Evolutionary conservation across 2,113 vertebrate genomes (phyloP), one percentile per base, ranked within the genome.

Genomic region (Elephas maximus): DNA sequence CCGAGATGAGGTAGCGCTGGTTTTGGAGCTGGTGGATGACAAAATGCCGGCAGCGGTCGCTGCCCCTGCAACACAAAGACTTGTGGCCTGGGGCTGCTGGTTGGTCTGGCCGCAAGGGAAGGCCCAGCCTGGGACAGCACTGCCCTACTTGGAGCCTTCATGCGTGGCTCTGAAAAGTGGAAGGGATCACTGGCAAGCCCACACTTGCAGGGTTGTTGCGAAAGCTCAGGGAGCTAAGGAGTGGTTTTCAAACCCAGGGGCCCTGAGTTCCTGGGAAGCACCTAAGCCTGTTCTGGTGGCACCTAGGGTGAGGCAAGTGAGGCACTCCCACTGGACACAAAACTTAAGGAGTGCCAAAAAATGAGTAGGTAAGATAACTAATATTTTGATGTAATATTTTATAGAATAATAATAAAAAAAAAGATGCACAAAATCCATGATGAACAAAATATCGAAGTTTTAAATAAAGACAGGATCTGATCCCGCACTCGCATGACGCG

Each of bases 41-140:
- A 94, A 99, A 99, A 95, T 99, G 99, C 15, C 99, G 98, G 95
- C 99, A 99, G 8, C 99, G 98, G 84, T 99, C 98, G 1, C 94
- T 98, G 23, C 99, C 99, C 98, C 99, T 99, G 98, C 45, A 98
- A 97, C 51, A 90, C 24, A 89, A 90, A 67, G 5, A 5, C 11
- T 1, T 1, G 45, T 37, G 45, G 57, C 28, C 45, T 65, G 71
- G 51, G n/a, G n/a, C 30, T 37, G 33, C 85, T 30, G 30, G 37
- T 7, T 44, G 14, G 78, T 41, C 67, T 45, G 53, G 65, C 5
- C 3, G 33, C n/a, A 23, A 44, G 71, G 28, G 33, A 44, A 53
- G 53, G 9, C 37, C 37, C 37, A 37, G 37, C 37, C 89, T 20
- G 44, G n/a, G 45, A 79, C 26, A 30, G 0, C 4, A 2, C 53